These are phyloP conservation scores for Chydorus sphaericus DNA, from an alignment of 2,888 invertebrate species.

Conservation along the genomic window DNA sequence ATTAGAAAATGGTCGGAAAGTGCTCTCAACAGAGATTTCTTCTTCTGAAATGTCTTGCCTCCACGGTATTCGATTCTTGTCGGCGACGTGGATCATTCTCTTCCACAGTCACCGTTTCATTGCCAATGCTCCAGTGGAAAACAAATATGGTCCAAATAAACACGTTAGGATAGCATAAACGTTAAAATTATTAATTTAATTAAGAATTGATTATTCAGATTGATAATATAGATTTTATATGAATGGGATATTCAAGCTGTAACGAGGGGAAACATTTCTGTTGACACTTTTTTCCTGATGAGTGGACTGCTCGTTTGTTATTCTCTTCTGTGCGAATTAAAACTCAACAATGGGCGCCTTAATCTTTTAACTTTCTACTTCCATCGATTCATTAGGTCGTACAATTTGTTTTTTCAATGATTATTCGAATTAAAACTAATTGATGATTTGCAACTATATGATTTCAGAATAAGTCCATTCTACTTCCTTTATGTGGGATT, in stretches of 20 bases:
- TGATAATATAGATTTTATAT: too few species aligned
- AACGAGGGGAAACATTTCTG: too few species aligned
- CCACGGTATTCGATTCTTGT: not conserved
- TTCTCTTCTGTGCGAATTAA: not conserved
- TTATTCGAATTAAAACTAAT: not conserved
- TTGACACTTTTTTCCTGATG: constrained; percentile 74
- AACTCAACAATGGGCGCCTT: not conserved
- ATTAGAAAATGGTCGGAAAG: not conserved
- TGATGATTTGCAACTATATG: not conserved
- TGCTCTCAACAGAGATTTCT: not conserved
- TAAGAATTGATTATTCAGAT: too few species aligned
- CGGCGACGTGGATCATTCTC: not conserved
- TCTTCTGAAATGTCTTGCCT: not conserved
- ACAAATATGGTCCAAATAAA: too few species aligned
- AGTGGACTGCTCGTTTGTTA: constrained; percentile 25
- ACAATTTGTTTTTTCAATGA: constrained; percentile 15
- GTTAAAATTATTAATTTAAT: too few species aligned
- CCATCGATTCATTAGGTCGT: constrained; percentile 22
- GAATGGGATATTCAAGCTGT: too few species aligned
- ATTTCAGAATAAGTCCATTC: constrained; percentile 52
- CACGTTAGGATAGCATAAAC: too few species aligned
- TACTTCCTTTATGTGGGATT: constrained; percentile 54
- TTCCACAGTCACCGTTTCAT: too few species aligned
- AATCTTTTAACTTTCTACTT: not conserved
- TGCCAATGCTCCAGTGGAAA: too few species aligned